phyloP scores from a whole-genome alignment of 2,797 vertebrate genomes.

The Coluber constrictor region DNA sequence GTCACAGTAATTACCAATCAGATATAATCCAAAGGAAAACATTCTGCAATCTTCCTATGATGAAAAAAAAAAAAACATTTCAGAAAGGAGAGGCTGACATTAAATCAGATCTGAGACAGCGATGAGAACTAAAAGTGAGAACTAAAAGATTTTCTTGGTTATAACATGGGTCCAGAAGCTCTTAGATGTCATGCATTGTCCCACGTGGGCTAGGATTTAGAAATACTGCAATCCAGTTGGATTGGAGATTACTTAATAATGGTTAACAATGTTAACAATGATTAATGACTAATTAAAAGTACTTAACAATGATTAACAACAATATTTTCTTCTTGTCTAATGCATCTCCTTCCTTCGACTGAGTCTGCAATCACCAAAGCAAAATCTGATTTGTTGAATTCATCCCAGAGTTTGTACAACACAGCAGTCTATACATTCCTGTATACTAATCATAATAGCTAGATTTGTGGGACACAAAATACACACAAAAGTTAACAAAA shows the following conservation, averaged over 20 bases:
- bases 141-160: constrained; percentile 33
- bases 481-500: background rate
- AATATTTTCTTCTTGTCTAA: background rate
- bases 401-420: background rate
- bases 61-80: constrained; percentile 52
- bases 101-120: constrained; percentile 31
- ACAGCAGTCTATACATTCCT: background rate
- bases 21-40: constrained; percentile 48
- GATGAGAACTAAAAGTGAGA: constrained; percentile 45
- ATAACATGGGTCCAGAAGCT: background rate
- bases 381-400: background rate
- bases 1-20: constrained; percentile 46
- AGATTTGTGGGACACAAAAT: background rate
- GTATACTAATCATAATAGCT: background rate
- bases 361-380: background rate
- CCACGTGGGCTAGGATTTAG: background rate
- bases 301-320: background rate
- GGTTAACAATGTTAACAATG: background rate
- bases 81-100: constrained; percentile 5
- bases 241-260: background rate
- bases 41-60: constrained; percentile 8
- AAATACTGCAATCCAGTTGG: background rate
- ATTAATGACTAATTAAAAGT: background rate
- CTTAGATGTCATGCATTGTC: background rate
- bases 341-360: background rate